Conservation (phyloP, 1,140 invertebrate species). For the Telenomus remus region DNA sequence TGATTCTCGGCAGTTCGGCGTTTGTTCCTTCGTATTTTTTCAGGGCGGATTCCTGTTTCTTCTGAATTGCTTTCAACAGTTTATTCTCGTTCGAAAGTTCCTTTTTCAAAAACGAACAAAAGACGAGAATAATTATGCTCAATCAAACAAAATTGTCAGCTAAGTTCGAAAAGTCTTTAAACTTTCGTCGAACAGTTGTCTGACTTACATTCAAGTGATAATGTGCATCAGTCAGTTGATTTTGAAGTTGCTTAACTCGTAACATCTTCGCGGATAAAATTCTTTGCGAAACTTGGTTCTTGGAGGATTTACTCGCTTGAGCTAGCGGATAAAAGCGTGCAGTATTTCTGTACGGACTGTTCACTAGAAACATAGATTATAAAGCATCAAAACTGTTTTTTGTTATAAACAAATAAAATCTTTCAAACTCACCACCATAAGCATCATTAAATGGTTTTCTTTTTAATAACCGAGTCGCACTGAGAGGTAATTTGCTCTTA, state of each 20-base stretch:
- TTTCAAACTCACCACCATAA: slow-evolving; percentile 44
- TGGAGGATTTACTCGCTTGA: slow-evolving; percentile 65
- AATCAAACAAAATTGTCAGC: too few species aligned
- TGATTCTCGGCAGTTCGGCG: slow-evolving; percentile 82
- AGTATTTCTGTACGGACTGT: slow-evolving; percentile 69
- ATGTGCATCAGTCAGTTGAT: slow-evolving; percentile 86
- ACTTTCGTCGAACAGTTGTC: neutral
- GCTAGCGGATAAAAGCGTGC: slow-evolving; percentile 66
- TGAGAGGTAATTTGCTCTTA: slow-evolving; percentile 58
- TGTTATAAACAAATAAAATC: neutral
- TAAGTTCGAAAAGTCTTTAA: neutral
- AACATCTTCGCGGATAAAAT: slow-evolving; percentile 85
- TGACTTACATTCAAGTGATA: slow-evolving; percentile 82
- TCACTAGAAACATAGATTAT: slow-evolving; percentile 54
- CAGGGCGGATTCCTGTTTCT: slow-evolving; percentile 84
- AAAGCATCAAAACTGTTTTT: too few species aligned
- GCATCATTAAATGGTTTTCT: slow-evolving; percentile 72
- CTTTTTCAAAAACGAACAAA: slow-evolving; percentile 72
- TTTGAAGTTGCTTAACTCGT: slow-evolving; percentile 84
- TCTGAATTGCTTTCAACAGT: slow-evolving; percentile 82
- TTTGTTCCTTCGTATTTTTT: slow-evolving; percentile 84
- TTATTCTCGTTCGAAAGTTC: slow-evolving; percentile 85
- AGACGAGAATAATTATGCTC: neutral
- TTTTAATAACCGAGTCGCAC: slow-evolving; percentile 67
- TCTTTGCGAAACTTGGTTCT: slow-evolving; percentile 79